Evolutionary conservation across 2,797 vertebrate genomes (phyloP), one percentile per base, ranked within the genome.

Genomic region (Decapterus maruadsi): DNA sequence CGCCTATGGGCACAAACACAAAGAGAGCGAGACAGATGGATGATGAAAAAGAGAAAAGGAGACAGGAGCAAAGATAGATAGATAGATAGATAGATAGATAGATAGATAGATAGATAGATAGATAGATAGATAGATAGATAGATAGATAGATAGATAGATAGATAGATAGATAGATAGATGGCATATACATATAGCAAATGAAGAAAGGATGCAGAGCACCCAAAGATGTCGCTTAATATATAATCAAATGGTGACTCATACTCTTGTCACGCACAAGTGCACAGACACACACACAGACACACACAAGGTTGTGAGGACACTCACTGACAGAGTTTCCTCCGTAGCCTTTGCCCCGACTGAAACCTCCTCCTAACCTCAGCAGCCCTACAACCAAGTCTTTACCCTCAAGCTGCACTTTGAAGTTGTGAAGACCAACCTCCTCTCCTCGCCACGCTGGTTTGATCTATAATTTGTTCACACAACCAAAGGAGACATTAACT

Each of bases 221-320:
- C 53, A 76, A 69, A 80, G 72, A 73, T 68, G 48, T 65, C 66
- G 68, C 77, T 81, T 78, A 81, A 85, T 83, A 78, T 89, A 71
- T 82, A 80, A 89, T 88, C 79, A 88, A 83, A 78, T 59, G 63
- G 63, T 91, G 90, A 92, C 82, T 92, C 90, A 91, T 77, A 51
- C 73, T 45, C 65, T 65, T 82, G 80, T 72, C 78, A 77, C 72
- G 67, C 53, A 57, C 57, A 71, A 31, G 10, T 19, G 14, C 53
- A 46, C 20, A 10, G 54, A 22, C 53, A 58, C 51, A 38, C 67
- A 58, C 20, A 65, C 50, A 40, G 61, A 73, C 55, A 45, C 38
- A 38, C 6, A 38, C 38, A 38, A 1, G 10, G 19, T 58, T 40
- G 34, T 58, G 57, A 59, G n/a, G 57, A 59, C 7, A 59, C 7